Base-by-base conservation (phyloP, 1,140 invertebrate genomes). In the Rhyacophila brunnea region DNA sequence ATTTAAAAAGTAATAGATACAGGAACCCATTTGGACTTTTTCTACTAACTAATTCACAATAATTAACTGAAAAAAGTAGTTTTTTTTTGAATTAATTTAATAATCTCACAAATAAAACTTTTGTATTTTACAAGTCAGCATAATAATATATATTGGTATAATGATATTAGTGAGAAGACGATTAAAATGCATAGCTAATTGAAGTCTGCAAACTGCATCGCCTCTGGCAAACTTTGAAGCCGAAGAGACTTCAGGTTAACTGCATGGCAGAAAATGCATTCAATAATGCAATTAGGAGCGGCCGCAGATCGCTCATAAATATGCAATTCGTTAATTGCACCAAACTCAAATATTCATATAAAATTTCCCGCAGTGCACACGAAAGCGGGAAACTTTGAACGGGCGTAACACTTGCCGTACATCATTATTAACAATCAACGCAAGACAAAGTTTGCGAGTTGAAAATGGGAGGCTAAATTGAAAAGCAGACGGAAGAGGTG, bases 311-410 rank as follows among this genome's bases (percentile, higher is more conserved):
- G 35, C 36, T 54, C 59, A 61, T 61, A 54, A 61, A 61, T 61
- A 61, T 61, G 51, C 51, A 61, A 55, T 49, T 44, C 46, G 15
- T 46, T 55, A 61, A 61, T 61, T 61, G 51, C 40, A 35, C 36
- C 34, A 17, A 28, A 14, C 18, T 11, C 6, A 44, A 14, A 54
- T 34, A 15, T 44, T 54, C 42, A 28, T 32, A 15, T 32, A 11
- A 17, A 54, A 54, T 45, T 54, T n/a, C n/a, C 32, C 42, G 6
- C 28, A 43, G 44, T 44, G 42, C 51, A 54, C 32, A 54, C 51
- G 34, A 54, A 54, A 49, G 51, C 20, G n/a, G 20, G 10, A 44
- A 54, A 54, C 40, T 54, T 45, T 35, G 20, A 42, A 52, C 32
- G 2, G 1, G 45, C 6, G 36, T 14, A 5, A 28, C 23, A 28